Base-by-base conservation (phyloP, 2,113 vertebrate genomes). In the Rhinopomastus cyanomelas region DNA sequence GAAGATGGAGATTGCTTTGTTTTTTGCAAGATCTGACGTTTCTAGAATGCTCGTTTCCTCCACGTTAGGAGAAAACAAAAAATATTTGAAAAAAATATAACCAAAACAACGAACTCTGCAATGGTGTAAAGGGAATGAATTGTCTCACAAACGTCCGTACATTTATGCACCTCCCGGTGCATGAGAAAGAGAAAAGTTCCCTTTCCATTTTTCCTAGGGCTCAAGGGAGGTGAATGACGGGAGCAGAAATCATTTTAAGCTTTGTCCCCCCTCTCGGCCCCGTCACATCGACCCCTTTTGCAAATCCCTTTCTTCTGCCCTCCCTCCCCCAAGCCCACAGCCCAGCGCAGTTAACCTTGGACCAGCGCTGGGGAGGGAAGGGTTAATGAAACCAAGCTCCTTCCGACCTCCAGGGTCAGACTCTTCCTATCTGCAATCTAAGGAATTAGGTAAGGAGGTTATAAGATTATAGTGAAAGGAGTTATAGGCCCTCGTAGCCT, bases 341-440 rank as follows among this genome's bases (percentile, higher is more conserved):
- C 97, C 98, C 96, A 96, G 97, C 84, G 92, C 94, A 96, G 97
- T 98, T 98, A 98, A 98, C 97, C 98, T 98, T 95, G 97, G 96
- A 96, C 97, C 97, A 86, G 93, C 89, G 79, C 93, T 85, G 97
- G 97, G 96, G 91, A 97, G 94, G 96, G 89, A 98, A 97, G 98
- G 98, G 98, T 99, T 99, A 98, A 98, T 98, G 97, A 98, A 97
- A 97, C 97, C 96, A 65, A 95, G 95, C 97, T 98, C 97, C 96
- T 93, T 89, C 83, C 97, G 97, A 97, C 97, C 98, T 93, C 86
- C 37, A 94, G 89, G 98, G 98, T 98, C 98, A 98, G 94, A 81
- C 76, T 95, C 88, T 96, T 95, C 91, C 92, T 95, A 97, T 98
- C 97, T 97, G 91, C 96, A 72, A 95, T 81, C 84, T 80, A 95